A percentile compares a stretch with the other conserved stretches of the same genome.
These are phyloP conservation scores for Agrypnus murinus DNA, from an alignment of 2,888 invertebrate genomes.

Conservation along the genomic window DNA sequence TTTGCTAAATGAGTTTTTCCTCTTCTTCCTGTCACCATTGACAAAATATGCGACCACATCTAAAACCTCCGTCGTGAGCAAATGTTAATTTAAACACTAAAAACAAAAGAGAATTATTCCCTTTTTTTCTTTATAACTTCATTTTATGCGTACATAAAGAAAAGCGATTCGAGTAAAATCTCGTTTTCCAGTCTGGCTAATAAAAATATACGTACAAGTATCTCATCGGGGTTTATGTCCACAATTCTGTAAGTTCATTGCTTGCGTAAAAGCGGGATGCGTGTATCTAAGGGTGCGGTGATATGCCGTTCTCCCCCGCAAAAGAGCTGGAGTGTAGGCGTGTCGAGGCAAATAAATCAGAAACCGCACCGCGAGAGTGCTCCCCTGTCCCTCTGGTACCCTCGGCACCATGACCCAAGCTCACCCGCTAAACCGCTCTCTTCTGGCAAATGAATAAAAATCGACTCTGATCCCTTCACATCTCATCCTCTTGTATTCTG, in stretches of 20 bases:
- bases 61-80: too few species aligned
- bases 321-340: conserved; percentile 66
- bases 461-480: conserved; percentile 34
- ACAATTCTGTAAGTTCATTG: conserved; percentile 45
- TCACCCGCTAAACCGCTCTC: conserved; percentile 41
- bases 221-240: conserved; percentile 33
- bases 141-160: not conserved
- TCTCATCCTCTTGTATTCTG: not conserved
- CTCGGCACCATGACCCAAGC: conserved; percentile 41
- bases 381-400: conserved; percentile 53
- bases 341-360: conserved; percentile 69
- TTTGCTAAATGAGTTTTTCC: conserved; percentile 4
- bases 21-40: too few species aligned
- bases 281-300: conserved; percentile 57
- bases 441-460: conserved; percentile 55
- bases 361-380: conserved; percentile 65
- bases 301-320: conserved; percentile 60
- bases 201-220: conserved; percentile 31
- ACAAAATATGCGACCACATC: too few species aligned
- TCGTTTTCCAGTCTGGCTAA: conserved; percentile 17
- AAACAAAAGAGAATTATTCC: too few species aligned
- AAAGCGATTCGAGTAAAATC: conserved; percentile 8
- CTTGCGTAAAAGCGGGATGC: conserved; percentile 54
- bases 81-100: too few species aligned
- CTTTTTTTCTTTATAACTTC: not conserved